A percentile compares a stretch with the other conserved stretches of the same genome.
phyloP scores from a whole-genome alignment of 2,113 vertebrate species.

The Cyanoderma ruficeps region DNA sequence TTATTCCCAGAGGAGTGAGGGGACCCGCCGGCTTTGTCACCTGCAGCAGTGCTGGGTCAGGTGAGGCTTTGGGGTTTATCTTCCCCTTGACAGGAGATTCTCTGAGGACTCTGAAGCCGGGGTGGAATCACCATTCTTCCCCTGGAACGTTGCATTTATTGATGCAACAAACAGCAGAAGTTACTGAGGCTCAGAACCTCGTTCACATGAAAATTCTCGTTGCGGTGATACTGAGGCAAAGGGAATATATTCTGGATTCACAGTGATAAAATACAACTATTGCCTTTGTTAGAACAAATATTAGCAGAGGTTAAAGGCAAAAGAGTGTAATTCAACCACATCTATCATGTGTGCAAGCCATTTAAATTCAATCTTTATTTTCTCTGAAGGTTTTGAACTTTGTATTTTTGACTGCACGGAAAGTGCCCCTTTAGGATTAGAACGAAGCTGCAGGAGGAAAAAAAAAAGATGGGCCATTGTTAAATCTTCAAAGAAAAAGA shows the following conservation, averaged over 20 bases:
- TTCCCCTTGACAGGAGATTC: not conserved
- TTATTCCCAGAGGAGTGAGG: not conserved
- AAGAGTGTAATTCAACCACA: not conserved
- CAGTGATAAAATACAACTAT: not conserved
- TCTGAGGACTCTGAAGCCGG: not conserved
- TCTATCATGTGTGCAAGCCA: not conserved
- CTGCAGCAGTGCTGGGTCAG: not conserved
- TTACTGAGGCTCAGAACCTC: not conserved
- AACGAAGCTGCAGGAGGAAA: not conserved
- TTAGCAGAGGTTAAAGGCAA: not conserved
- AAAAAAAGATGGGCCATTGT: not conserved
- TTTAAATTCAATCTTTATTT: not conserved
- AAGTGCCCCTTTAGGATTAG: not conserved
- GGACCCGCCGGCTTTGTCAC: not conserved
- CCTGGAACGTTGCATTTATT: not conserved
- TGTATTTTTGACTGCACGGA: not conserved
- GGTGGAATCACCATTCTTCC: not conserved
- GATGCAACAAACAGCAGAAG: not conserved
- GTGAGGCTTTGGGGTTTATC: not conserved
- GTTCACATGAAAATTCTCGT: not conserved
- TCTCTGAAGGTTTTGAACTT: not conserved
- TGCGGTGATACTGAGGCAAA: not conserved
- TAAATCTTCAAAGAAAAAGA: slow-evolving; percentile 39
- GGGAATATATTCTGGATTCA: not conserved
- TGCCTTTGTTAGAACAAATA: slow-evolving; percentile 19